These are phyloP conservation scores for Ctenoplectra terminalis DNA, from an alignment of 1,140 invertebrate species.

Conservation along the genomic window DNA sequence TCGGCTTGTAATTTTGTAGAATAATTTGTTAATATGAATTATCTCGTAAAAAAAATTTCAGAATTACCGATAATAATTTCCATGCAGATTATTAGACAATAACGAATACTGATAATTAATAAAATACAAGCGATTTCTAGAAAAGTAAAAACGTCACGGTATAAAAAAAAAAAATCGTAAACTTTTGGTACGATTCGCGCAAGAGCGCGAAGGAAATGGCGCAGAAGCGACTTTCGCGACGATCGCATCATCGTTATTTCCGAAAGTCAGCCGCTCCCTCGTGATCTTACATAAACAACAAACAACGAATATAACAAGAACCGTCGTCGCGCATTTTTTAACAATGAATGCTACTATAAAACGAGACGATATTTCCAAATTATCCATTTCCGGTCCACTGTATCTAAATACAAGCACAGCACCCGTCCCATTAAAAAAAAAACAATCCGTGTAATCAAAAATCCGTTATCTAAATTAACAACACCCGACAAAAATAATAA, in stretches of 20 bases:
- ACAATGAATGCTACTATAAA: neutral
- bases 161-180: no score
- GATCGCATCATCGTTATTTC: slow-evolving; percentile 71
- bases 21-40: no score
- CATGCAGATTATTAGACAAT: neutral
- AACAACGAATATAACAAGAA: slow-evolving; percentile 40
- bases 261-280: slow-evolving; percentile 57
- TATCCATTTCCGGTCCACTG: no score
- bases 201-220: slow-evolving; percentile 2
- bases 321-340: neutral
- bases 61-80: no score
- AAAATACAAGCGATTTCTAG: neutral
- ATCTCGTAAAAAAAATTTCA: no score
- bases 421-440: neutral
- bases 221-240: slow-evolving; percentile 36
- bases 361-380: neutral
- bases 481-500: no score
- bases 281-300: slow-evolving; percentile 64
- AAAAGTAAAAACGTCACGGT: neutral
- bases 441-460: no score
- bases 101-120: neutral
- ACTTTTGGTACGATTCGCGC: no score
- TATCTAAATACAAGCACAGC: no score
- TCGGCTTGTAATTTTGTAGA: no score
- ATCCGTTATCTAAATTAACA: no score